phyloP scores from a whole-genome alignment of 2,888 invertebrate genomes.

The Scaptomyza polygonia region DNA sequence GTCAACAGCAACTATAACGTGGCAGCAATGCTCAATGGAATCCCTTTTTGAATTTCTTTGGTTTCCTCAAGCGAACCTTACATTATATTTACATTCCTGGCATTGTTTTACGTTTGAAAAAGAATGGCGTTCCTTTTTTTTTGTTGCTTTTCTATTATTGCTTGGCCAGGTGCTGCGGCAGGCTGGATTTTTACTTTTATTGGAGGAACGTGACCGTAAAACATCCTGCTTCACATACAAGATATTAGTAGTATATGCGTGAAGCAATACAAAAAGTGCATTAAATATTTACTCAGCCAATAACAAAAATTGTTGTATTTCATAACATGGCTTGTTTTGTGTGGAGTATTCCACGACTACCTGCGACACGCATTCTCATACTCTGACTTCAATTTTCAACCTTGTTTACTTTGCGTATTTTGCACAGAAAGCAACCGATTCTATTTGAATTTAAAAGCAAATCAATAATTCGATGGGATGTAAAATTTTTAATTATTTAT shows the following conservation, averaged over 20 bases:
- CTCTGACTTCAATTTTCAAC: conserved; percentile 11
- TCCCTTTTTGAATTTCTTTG: not conserved
- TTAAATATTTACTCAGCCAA: conserved; percentile 71
- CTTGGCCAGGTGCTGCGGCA: conserved; percentile 42
- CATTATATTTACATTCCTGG: conserved; percentile 19
- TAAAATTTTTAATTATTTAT: conserved; percentile 62
- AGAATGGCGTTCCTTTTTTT: conserved; percentile 20
- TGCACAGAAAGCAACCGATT: conserved; percentile 16
- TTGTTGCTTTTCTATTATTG: conserved; percentile 8
- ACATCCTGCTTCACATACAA: conserved; percentile 62
- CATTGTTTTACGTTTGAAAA: conserved; percentile 34
- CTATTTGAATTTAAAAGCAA: conserved; percentile 18
- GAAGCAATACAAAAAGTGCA: conserved; percentile 41
- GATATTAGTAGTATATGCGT: conserved; percentile 10
- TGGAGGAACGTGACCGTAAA: conserved; percentile 68
- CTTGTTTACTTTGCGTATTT: conserved; percentile 35
- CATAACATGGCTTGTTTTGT: not conserved
- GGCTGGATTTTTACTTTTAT: conserved; percentile 58
- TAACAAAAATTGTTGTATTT: conserved; percentile 47
- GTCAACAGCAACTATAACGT: conserved; percentile 2
- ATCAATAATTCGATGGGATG: conserved; percentile 2
- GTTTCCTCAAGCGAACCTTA: conserved; percentile 3
- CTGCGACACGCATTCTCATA: conserved; percentile 1
- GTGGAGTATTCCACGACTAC: conserved; percentile 38
- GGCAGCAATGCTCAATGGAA: conserved; percentile 7